Evolutionary conservation across 2,113 vertebrate species (phyloP), one percentile per base, ranked within the genome.

Genomic region (Phycodurus eques): DNA sequence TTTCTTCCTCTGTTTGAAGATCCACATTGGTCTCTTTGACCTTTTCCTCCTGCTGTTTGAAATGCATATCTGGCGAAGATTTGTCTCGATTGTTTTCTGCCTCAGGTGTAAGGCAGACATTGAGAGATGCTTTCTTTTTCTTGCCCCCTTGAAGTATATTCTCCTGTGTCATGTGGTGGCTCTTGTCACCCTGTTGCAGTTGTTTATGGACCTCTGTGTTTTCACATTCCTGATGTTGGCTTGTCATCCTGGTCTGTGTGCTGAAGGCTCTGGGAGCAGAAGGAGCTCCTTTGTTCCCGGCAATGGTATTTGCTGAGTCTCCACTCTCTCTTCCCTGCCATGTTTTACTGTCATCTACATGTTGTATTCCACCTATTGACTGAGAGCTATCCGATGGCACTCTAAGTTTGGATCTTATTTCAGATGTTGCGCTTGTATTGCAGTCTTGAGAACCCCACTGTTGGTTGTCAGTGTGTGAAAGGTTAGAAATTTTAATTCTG

Each of bases 101-200:
- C 19, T 92, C 90, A 19, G 91, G 87, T 57, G 89, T 87, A 4
- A 89, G 76, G 75, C 88, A 86, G 12, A 74, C 86, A 19, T 83
- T 90, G 0, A 92, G 76, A 0, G 89, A 89, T 42, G 89, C 83
- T 71, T 90, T 91, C 70, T 86, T 91, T 82, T 92, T 93, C 69
- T 92, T 91, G 0, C 62, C 80, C 10, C 15, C 61, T 82, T 88
- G 87, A 17, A 90, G 47, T 43, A 82, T 88, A 72, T 88, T 89
- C 72, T 93, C 92, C 85, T 27, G n/a, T 70, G 92, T 90, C 33
- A 80, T 85, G 73, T 87, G 88, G 46, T 79, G 64, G 22, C 57
- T 81, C 1, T 76, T 89, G 20, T 84, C 77, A 77, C 51, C 60
- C 12, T 83, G 85, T 71, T 84, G 85, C 5, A 71, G 74, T 81